Evolutionary conservation across 2,113 vertebrate species (phyloP).

Genomic region (Brienomyrus brachyistius): DNA sequence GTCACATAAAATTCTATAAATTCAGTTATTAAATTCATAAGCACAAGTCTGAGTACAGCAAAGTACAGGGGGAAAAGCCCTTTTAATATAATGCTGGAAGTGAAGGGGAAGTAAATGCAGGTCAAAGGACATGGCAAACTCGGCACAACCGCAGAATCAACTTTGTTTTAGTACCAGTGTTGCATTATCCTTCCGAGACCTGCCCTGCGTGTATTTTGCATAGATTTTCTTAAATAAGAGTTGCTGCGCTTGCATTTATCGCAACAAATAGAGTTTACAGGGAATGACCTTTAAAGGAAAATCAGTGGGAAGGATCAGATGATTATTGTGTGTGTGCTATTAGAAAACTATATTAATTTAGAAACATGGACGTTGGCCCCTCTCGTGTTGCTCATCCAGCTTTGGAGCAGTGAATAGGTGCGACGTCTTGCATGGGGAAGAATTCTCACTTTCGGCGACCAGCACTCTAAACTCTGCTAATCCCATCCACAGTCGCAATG

Average conservation of each 20-base stretch:
- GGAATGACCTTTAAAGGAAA: background rate
- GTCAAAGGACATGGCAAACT: background rate
- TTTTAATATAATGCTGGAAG: slow-evolving; percentile 19
- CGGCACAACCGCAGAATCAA: slow-evolving; percentile 1
- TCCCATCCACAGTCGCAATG: background rate
- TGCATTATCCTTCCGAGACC: background rate
- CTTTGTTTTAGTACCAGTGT: background rate
- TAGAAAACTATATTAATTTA: background rate
- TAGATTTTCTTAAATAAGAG: background rate
- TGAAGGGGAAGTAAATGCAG: slow-evolving; percentile 1
- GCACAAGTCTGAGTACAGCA: slow-evolving; percentile 16
- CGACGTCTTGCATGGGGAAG: background rate
- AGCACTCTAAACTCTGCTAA: background rate
- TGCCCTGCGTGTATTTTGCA: background rate
- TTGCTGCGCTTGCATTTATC: background rate
- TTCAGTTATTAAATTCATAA: slow-evolving; percentile 40
- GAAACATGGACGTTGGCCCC: background rate
- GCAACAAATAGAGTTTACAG: background rate
- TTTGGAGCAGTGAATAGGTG: background rate
- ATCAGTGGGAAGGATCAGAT: background rate
- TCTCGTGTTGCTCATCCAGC: background rate
- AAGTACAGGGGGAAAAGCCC: background rate
- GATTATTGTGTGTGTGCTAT: background rate
- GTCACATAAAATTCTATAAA: slow-evolving; percentile 38
- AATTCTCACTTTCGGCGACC: background rate